Percentiles rank a stretch among this genome's conserved stretches.
phyloP scores from a whole-genome alignment of 1,140 invertebrate genomes.

The Portunus trituberculatus region DNA sequence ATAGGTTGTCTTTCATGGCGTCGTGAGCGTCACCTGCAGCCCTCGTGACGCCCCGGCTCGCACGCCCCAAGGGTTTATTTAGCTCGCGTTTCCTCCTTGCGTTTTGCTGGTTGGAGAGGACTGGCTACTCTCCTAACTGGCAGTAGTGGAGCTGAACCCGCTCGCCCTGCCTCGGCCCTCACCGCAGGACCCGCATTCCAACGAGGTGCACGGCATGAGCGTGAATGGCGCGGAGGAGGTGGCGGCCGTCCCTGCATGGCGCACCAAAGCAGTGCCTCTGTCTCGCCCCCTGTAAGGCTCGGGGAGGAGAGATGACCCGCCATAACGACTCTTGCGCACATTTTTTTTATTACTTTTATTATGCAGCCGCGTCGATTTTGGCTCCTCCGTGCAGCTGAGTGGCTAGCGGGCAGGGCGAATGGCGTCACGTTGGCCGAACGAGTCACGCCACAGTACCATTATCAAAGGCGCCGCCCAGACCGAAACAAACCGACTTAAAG shows the following conservation, averaged over 20 bases:
- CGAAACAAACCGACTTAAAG: conserved; percentile 22
- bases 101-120: neutral
- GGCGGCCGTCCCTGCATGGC: neutral
- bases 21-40: conserved; percentile 16
- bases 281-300: neutral
- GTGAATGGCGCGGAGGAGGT: neutral
- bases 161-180: conserved; percentile 4
- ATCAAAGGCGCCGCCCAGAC: neutral
- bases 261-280: neutral
- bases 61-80: neutral
- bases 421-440: neutral
- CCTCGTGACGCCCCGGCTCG: neutral
- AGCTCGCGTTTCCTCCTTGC: neutral
- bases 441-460: neutral
- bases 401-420: neutral
- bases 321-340: neutral
- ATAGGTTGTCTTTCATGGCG: conserved; percentile 21
- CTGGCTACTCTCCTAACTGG: neutral
- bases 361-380: neutral
- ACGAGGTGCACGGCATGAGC: conserved; percentile 22
- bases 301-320: neutral
- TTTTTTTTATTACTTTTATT: conserved; percentile 23
- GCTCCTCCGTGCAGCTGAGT: neutral
- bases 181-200: conserved; percentile 28
- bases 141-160: neutral